Evolutionary conservation across 2,888 invertebrate species (phyloP), one percentile per base, ranked within the genome.

Genomic region (Tenthredo distinguenda): DNA sequence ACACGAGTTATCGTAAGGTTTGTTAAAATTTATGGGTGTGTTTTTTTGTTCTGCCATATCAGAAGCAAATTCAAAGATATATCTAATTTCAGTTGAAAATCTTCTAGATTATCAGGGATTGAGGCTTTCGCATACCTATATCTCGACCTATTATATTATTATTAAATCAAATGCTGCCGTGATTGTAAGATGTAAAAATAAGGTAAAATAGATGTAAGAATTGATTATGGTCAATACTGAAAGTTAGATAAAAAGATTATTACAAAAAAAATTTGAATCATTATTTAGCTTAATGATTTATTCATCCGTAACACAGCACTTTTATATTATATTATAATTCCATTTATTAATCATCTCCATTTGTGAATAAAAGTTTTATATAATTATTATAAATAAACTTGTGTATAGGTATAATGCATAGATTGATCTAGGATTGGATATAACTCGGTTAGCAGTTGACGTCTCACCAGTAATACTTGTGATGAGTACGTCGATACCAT

Each of bases 91-190:
- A 62, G 62, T 26, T 26, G 18, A 26, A 62, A 26, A 62, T 62
- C 62, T 62, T 21, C 9, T 0, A 62, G 62, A 26, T 21, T 62
- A 26, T 62, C 12, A 26, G 62, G 26, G 26, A 62, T 62, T 26
- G 21, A 62, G 1, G 12, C 62, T 9, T 62, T 26, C 26, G n/a
- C n/a, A 55, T 55, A 7, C 55, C 47, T 12, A 47, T 3, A 47
- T 58, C 18, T 21, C 6, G 34, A 68, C 18, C n/a, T 37, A 37
- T 72, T 72, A 72, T 72, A 72, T 72, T 37, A 34, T n/a, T 72
- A 62, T 26, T 10, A 2, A 68, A 68, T 68, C 15, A 34, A 68
- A 68, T 68, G 68, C 68, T 68, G 68, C 68, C 68, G 68, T 74
- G 43, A 40, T 47, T 74, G 43, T 43, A 26, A 43, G 26, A 74